phyloP scores from a whole-genome alignment of 2,888 invertebrate genomes.

The Nyleta sp. region DNA sequence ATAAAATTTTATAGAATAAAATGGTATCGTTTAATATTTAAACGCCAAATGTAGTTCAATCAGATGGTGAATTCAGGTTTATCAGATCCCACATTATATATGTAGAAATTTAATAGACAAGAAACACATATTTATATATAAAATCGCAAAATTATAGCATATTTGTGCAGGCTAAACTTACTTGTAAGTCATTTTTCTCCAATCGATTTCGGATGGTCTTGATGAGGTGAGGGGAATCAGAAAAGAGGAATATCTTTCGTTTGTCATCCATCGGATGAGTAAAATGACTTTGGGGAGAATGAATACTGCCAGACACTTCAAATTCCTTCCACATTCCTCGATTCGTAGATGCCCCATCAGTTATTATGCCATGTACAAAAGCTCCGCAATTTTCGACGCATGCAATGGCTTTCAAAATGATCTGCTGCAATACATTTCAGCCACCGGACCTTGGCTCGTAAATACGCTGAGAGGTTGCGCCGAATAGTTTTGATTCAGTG shows the following conservation, averaged over 20 bases:
- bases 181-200: slow-evolving; percentile 18
- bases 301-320: slow-evolving; percentile 22
- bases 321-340: slow-evolving; percentile 21
- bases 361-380: slow-evolving; percentile 25
- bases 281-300: slow-evolving; percentile 12
- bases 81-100: neutral
- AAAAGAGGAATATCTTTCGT: slow-evolving; percentile 2
- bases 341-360: slow-evolving; percentile 27
- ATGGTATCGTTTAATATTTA: neutral
- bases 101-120: slow-evolving; percentile 5
- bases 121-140: neutral
- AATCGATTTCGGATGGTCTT: slow-evolving; percentile 11
- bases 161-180: slow-evolving; percentile 1
- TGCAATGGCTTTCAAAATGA: slow-evolving; percentile 14
- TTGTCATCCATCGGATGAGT: slow-evolving; percentile 22
- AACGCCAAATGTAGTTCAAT: no score
- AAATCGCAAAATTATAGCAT: neutral
- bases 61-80: no score
- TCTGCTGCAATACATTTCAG: slow-evolving; percentile 7
- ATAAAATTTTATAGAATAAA: no score
- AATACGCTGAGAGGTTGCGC: slow-evolving; percentile 26
- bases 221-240: neutral
- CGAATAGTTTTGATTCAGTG: slow-evolving; percentile 9
- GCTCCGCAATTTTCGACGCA: slow-evolving; percentile 24
- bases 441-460: slow-evolving; percentile 12